Percentiles rank a stretch among this genome's conserved stretches.
phyloP scores from a whole-genome alignment of 2,888 invertebrate species.

The Hypomecis atomaria region DNA sequence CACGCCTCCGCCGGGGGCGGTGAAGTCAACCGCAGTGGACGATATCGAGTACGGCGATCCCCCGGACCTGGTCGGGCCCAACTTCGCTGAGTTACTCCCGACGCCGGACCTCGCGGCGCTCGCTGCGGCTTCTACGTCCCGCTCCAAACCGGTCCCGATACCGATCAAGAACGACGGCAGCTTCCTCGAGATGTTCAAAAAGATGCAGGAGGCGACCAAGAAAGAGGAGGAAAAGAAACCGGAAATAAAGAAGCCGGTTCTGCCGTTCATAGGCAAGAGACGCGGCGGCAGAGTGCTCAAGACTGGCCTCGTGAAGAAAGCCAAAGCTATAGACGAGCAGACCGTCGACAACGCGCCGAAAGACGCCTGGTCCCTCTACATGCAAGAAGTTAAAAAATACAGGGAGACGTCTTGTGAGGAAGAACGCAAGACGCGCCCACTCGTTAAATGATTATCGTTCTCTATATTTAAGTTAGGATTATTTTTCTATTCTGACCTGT shows the following conservation, averaged over 20 bases:
- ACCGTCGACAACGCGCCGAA: slow-evolving; percentile 87
- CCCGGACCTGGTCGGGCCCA: slow-evolving; percentile 77
- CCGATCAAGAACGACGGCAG: slow-evolving; percentile 95
- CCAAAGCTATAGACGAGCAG: slow-evolving; percentile 87
- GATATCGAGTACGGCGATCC: slow-evolving; percentile 77
- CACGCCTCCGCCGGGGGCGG: slow-evolving; percentile 73
- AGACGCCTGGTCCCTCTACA: slow-evolving; percentile 96
- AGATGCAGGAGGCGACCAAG: slow-evolving; percentile 89
- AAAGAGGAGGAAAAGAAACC: slow-evolving; percentile 73
- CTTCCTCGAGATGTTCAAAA: slow-evolving; percentile 96
- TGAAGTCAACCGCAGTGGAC: slow-evolving; percentile 64
- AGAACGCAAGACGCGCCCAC: slow-evolving; percentile 94
- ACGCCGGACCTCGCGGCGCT: slow-evolving; percentile 36
- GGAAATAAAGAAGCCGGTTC: slow-evolving; percentile 72
- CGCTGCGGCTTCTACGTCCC: slow-evolving; percentile 64
- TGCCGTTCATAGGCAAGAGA: slow-evolving; percentile 89
- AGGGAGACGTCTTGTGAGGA: slow-evolving; percentile 96
- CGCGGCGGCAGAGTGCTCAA: slow-evolving; percentile 94
- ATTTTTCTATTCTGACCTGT: slow-evolving; percentile 60
- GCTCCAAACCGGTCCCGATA: slow-evolving; percentile 83
- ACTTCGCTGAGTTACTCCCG: slow-evolving; percentile 66
- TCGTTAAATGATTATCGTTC: slow-evolving; percentile 89
- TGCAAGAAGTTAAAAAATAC: slow-evolving; percentile 97
- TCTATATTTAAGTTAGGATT: slow-evolving; percentile 47
- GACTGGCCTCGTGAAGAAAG: slow-evolving; percentile 95